These are phyloP conservation scores for Lepilemur septentrionalis DNA, from an alignment of 2,797 vertebrate genomes.

Conservation along the genomic window DNA sequence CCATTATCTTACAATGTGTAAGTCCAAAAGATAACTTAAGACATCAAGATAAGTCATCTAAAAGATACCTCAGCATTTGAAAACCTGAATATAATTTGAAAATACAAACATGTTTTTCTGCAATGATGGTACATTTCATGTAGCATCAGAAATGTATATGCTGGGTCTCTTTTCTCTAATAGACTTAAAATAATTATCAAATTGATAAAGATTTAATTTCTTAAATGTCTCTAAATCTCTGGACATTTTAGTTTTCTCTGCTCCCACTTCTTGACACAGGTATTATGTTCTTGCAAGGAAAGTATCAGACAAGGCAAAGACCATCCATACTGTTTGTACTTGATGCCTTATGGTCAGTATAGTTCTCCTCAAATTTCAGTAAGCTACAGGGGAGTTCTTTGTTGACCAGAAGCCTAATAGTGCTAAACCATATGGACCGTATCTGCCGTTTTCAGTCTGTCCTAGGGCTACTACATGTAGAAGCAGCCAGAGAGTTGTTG, in stretches of 20 bases:
- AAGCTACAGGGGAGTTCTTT: not conserved
- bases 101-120: slow-evolving; percentile 67
- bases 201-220: slow-evolving; percentile 35
- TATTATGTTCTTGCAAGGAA: not conserved
- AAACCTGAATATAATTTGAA: slow-evolving; percentile 28
- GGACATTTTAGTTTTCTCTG: slow-evolving; percentile 7
- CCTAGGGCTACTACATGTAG: not conserved
- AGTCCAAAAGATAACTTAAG: slow-evolving; percentile 60
- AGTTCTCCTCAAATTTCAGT: not conserved
- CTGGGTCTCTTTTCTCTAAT: slow-evolving; percentile 66
- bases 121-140: slow-evolving; percentile 57
- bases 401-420: not conserved
- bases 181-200: slow-evolving; percentile 39
- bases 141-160: slow-evolving; percentile 63
- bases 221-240: not conserved
- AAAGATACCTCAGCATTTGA: slow-evolving; percentile 56
- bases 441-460: not conserved
- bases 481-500: not conserved
- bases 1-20: slow-evolving; percentile 71
- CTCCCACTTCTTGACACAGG: not conserved
- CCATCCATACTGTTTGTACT: not conserved
- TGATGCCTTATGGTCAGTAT: not conserved
- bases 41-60: slow-evolving; percentile 55
- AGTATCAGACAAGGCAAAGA: not conserved
- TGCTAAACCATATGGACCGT: not conserved